These are phyloP conservation scores for Trichonephila clavata DNA, from an alignment of 1,140 invertebrate species.

Conservation along the genomic window DNA sequence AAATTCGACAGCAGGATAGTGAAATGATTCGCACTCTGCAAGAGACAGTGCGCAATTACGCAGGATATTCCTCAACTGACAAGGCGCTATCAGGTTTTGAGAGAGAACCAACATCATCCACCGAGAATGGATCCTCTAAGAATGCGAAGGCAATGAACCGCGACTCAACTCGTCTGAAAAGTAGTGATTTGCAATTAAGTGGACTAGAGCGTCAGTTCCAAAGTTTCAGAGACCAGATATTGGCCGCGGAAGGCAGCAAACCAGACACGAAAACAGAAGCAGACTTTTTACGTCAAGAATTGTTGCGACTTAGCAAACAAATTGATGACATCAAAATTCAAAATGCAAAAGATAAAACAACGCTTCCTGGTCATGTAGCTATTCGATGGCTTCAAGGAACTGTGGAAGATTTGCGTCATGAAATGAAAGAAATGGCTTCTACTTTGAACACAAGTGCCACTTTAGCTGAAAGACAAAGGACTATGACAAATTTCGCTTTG, in stretches of 20 bases:
- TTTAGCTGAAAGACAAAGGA: constrained; percentile 54
- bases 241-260: neutral
- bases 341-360: constrained; percentile 34
- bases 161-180: neutral
- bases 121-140: neutral
- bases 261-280: constrained; percentile 1
- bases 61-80: neutral
- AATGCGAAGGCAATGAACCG: constrained; percentile 43
- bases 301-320: constrained; percentile 49
- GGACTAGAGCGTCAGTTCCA: neutral
- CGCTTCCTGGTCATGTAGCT: constrained; percentile 48
- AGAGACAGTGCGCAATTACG: constrained; percentile 23
- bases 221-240: neutral
- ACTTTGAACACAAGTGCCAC: constrained; percentile 72
- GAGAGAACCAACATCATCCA: neutral
- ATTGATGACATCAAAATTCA: constrained; percentile 46
- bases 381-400: constrained; percentile 75
- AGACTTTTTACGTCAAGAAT: constrained; percentile 56
- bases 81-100: too few species aligned
- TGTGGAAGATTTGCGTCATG: constrained; percentile 64
- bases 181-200: neutral
- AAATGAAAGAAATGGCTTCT: constrained; percentile 76
- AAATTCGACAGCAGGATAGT: constrained; percentile 16
- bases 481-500: constrained; percentile 33
- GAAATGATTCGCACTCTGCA: constrained; percentile 40